These are phyloP conservation scores for Odobenus rosmarus DNA, from an alignment of 2,113 vertebrate genomes.

Conservation along the genomic window DNA sequence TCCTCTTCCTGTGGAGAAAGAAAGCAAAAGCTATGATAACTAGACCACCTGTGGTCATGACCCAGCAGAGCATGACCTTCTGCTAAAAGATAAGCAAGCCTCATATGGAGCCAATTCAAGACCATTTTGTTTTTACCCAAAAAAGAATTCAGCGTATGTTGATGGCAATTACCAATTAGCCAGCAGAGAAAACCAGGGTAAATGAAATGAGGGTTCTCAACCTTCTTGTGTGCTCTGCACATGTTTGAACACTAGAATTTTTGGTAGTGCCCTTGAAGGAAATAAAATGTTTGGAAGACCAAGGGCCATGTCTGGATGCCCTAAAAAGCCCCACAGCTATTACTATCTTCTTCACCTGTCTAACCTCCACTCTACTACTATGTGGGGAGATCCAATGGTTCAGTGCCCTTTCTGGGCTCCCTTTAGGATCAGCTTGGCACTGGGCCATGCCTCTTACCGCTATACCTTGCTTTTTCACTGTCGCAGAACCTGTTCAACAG, in stretches of 20 bases:
- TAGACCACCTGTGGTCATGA: neutral
- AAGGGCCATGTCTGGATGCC: neutral
- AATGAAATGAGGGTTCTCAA: neutral
- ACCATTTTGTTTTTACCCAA: neutral
- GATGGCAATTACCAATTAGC: neutral
- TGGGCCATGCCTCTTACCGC: neutral
- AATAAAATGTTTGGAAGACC: neutral
- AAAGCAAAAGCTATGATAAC: neutral
- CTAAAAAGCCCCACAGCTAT: neutral
- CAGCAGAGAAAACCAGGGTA: neutral
- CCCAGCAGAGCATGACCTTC: neutral
- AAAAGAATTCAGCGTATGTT: neutral
- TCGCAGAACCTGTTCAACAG: neutral
- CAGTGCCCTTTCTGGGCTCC: neutral
- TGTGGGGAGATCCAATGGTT: neutral
- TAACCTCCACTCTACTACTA: neutral
- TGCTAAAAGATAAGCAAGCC: neutral
- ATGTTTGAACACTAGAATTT: neutral
- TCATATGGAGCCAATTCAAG: neutral
- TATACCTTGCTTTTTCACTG: neutral
- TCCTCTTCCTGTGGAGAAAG: neutral
- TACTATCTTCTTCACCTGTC: neutral
- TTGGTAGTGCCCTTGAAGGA: neutral
- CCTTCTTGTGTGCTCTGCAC: neutral
- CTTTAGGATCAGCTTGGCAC: neutral